Percentiles rank a stretch among this genome's conserved stretches.
Evolutionary conservation across 2,888 invertebrate genomes (phyloP).

Genomic region (Thecocarcelia acutangulata): DNA sequence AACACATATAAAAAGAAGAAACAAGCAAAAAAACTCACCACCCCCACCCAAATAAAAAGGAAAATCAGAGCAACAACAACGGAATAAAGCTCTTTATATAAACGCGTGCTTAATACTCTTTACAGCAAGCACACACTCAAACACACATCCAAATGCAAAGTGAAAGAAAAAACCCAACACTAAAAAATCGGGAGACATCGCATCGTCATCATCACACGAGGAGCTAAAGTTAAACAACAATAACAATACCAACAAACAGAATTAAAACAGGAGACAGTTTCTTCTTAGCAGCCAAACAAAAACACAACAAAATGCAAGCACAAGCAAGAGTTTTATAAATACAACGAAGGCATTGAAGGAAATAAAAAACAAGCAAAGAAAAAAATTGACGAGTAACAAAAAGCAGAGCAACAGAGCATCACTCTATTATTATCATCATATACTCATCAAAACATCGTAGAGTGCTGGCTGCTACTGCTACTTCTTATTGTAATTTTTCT

Average conservation of each 20-base stretch:
- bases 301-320: constrained; percentile 25
- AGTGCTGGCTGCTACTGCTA: constrained; percentile 21
- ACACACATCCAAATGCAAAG: too few relatives aligned
- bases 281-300: constrained; percentile 17
- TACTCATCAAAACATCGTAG: constrained; percentile 50
- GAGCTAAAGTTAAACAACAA: constrained; percentile 17
- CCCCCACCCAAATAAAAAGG: constrained; percentile 1
- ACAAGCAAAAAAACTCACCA: not conserved
- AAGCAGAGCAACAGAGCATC: constrained; percentile 51
- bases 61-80: not conserved
- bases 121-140: constrained; percentile 1
- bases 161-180: not conserved
- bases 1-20: not conserved
- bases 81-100: constrained; percentile 44
- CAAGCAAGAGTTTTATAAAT: constrained; percentile 38
- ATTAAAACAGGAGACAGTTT: constrained; percentile 39
- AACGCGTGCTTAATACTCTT: constrained; percentile 59
- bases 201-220: constrained; percentile 51
- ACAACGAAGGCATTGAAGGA: constrained; percentile 29
- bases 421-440: constrained; percentile 45
- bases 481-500: constrained; percentile 46
- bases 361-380: constrained; percentile 16
- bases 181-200: constrained; percentile 40
- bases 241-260: constrained; percentile 12
- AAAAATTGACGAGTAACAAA: constrained; percentile 49